Conservation (phyloP, 2,113 vertebrate genomes). For the Sialia sialis region DNA sequence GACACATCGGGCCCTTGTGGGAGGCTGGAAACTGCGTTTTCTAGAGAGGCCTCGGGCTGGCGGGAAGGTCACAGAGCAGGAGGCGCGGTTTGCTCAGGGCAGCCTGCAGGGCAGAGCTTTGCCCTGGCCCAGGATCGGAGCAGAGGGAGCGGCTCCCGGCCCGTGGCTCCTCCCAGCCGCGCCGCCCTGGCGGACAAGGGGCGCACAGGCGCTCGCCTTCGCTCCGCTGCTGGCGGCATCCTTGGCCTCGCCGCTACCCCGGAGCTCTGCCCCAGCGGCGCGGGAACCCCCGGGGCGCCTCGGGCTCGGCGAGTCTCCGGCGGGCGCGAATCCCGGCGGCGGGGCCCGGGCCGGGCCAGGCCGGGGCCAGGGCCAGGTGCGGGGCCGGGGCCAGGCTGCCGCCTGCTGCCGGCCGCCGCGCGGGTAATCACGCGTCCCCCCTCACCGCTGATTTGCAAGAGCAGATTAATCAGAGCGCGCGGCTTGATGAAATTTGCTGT, state of each 20-base stretch:
- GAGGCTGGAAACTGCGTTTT: fast-evolving
- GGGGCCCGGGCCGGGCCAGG: background rate
- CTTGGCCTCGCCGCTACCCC: background rate
- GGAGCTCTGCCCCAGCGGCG: background rate
- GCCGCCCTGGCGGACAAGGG: background rate
- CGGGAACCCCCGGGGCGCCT: background rate
- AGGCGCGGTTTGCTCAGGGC: fast-evolving
- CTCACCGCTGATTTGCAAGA: slow-evolving; percentile 94
- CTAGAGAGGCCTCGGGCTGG: background rate
- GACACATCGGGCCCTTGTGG: fast-evolving
- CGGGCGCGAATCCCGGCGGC: background rate
- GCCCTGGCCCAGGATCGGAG: background rate
- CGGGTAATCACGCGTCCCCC: slow-evolving; percentile 90
- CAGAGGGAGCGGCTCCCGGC: fast-evolving
- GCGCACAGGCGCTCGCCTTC: no score
- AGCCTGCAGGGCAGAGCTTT: background rate
- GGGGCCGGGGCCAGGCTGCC: slow-evolving; percentile 59
- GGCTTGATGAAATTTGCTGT: slow-evolving; percentile 99
- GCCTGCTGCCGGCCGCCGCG: slow-evolving; percentile 77
- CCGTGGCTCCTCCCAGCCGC: background rate
- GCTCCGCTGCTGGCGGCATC: background rate
- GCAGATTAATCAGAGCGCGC: slow-evolving; percentile 97
- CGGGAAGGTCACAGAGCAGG: background rate
- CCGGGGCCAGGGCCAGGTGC: background rate
- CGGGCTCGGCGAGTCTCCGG: background rate